Evolutionary conservation across 1,140 invertebrate species (phyloP), one percentile per base, ranked within the genome.

Genomic region (Apolygus lucorum): DNA sequence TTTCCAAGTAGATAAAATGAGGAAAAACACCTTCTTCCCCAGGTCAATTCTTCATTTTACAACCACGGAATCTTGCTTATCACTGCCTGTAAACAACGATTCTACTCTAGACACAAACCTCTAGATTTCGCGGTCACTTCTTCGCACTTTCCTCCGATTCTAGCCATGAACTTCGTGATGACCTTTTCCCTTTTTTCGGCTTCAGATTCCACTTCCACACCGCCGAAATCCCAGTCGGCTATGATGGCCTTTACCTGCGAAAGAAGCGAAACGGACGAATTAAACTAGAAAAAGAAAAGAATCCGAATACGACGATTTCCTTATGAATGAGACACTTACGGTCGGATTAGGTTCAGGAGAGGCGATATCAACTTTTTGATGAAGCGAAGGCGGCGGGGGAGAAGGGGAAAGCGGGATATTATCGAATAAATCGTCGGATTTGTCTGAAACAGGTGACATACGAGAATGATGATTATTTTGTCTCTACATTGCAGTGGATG

Each of bases 211-310:
- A 65, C 52, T 21, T 70, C 69, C 0, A 65, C 52, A 29, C 52
- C 64, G 21, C 69, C 65, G 17, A 66, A 28, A 25, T 70, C 69
- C 69, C 64, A 70, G 29, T 70, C 69, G 27, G 69, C 65, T 14
- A 70, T 65, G 22, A 70, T 70, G 8, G 67, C 29, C 25, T 59
- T 52, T 4, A 68, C 34, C 42, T 29, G 27, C 4, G 62, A 63
- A 49, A 49, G 34, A 17, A 49, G 34, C 17, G 17, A 49, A 49
- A 49, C 34, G 17, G 8, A 11, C 34, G 8, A 49, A 49, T 17
- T 17, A 49, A 49, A 49, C 8, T 11, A 8, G 34, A 49, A 17
- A 8, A 49, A 49, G 8, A 17, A 49, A 17, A 11, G 17, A 11
- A 49, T 49, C 34, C 17, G 34, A 49, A 8, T 49, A 11, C 34